Conservation (phyloP, 2,888 invertebrate genomes). For the Cataglyphis altisquamis region DNA sequence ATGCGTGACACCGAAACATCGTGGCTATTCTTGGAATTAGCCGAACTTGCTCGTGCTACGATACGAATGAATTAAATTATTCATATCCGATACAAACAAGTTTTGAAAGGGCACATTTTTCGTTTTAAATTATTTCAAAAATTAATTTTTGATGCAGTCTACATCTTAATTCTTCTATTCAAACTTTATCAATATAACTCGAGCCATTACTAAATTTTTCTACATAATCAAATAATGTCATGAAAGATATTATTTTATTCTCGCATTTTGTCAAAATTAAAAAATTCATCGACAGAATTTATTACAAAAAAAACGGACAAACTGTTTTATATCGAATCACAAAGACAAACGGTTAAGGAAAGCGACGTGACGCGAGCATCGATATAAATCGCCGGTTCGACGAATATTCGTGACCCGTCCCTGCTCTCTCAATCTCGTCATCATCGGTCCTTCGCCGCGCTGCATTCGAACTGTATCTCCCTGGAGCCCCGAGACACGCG, state of each 20-base stretch:
- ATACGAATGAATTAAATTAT: background rate
- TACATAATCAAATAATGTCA: background rate
- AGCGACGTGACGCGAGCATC: background rate
- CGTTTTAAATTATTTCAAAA: background rate
- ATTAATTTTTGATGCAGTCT: background rate
- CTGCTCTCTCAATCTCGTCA: conserved; percentile 54
- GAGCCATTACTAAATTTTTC: background rate
- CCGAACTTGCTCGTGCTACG: background rate
- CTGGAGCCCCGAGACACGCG: conserved; percentile 48
- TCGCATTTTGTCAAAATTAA: background rate
- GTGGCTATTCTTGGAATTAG: background rate
- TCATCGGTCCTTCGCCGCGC: conserved; percentile 50
- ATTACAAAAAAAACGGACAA: background rate
- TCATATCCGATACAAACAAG: background rate
- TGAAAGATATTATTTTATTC: background rate
- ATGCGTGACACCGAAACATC: background rate
- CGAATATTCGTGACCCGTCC: conserved; percentile 58
- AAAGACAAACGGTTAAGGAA: background rate
- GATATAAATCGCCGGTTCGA: background rate
- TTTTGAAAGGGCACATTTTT: background rate
- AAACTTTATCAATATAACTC: background rate
- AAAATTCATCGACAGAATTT: background rate
- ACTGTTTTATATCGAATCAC: background rate
- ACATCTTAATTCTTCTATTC: background rate
- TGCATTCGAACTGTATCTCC: conserved; percentile 58